Base-by-base conservation (phyloP, 92 coral and sea anemone species). In the Zoanthus gigantus region DNA sequence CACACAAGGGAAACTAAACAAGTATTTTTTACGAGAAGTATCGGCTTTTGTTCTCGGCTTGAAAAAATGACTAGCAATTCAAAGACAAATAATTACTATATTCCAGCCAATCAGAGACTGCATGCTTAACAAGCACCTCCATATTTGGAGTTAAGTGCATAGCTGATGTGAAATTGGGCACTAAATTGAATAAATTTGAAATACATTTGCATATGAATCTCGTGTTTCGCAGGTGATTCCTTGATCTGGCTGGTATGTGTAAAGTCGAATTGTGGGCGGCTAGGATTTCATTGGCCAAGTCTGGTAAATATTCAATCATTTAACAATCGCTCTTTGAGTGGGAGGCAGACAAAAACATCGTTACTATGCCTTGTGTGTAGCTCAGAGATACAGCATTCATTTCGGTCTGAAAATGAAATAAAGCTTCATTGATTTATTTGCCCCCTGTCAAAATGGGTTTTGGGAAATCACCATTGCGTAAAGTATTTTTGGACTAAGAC, bases 211-310 rank as follows among this genome's bases (percentile, higher is more conserved):
- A 81, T 80, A 57, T 50, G 63, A 88, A 78, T 30, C 80, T 82
- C 67, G 61, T 91, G 94, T 88, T 84, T 88, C 94, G 89, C 98
- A 93, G 98, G 98, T 95, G 98, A 95, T 95, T 88, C 84, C 88
- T 72, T 65, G 90, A 88, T 77, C 77, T 83, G 88, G 76, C 98
- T 95, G 98, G 98, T 95, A 95, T 95, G 96, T 77, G 75, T 81
- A 45, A 71, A 71, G 83, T 87, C 69, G 68, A 84, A 84, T 82
- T 89, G 92, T 84, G 88, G 82, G 89, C 90, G 92, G 72, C 52
- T 79, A 53, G 46, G 67, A 52, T 86, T 77, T 52, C 78, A 78
- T 93, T 94, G 94, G 98, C 92, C 79, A 50, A 71, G 23, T 47
- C 71, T 77, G 74, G 94, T 83, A 77, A 90, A 89, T 91, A 92